phyloP scores from a whole-genome alignment of 1,140 invertebrate genomes.

The Hesperophylax magnus region DNA sequence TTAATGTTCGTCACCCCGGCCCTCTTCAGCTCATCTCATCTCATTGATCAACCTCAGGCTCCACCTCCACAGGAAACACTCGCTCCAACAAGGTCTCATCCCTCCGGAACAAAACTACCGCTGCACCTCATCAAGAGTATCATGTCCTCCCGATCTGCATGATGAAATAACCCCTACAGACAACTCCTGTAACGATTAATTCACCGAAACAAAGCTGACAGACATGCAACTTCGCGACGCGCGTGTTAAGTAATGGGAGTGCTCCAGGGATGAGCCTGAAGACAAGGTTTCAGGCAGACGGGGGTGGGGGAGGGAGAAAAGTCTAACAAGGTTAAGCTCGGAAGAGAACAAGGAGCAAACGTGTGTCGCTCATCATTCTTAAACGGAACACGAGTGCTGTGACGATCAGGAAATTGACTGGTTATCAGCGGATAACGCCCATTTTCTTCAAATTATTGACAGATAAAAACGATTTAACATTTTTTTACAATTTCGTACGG shows the following conservation, averaged over 20 bases:
- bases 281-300: background rate
- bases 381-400: slow-evolving; percentile 2
- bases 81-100: background rate
- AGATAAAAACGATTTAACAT: too few species aligned
- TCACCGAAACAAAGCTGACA: background rate
- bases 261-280: background rate
- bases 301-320: background rate
- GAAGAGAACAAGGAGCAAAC: background rate
- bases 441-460: too few species aligned
- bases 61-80: background rate
- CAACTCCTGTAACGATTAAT: background rate
- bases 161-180: background rate
- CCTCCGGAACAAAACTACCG: background rate
- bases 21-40: background rate
- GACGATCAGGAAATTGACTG: slow-evolving; percentile 1
- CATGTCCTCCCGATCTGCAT: background rate
- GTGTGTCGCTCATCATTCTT: slow-evolving; percentile 21
- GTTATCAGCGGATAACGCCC: too few species aligned
- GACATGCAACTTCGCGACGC: background rate
- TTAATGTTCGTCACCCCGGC: slow-evolving; percentile 49
- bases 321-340: background rate
- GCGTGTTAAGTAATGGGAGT: background rate
- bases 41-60: background rate
- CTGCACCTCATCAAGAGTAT: background rate
- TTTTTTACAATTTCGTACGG: too few species aligned